Evolutionary conservation across 1,140 invertebrate species (phyloP).

Genomic region (Leptinotarsa lineolata): DNA sequence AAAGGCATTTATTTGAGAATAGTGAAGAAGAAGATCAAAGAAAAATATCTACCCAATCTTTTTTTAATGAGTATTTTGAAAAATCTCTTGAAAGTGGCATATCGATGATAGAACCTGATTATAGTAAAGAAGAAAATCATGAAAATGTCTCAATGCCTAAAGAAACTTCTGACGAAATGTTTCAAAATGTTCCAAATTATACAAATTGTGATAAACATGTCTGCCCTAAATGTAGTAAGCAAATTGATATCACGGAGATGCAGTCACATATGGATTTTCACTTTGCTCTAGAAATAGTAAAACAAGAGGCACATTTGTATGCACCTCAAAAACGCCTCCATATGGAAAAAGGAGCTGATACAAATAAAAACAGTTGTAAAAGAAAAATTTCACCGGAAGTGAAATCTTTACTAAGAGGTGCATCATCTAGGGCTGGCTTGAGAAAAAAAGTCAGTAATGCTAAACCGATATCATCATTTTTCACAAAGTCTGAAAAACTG

Average conservation of each 20-base stretch:
- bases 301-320: conserved; percentile 57
- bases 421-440: neutral
- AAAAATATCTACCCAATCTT: conserved; percentile 45
- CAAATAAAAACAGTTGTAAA: conserved; percentile 37
- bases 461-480: conserved; percentile 43
- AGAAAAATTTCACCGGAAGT: conserved; percentile 27
- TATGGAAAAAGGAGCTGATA: conserved; percentile 33
- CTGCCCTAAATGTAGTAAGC: conserved; percentile 62
- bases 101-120: neutral
- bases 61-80: conserved; percentile 59
- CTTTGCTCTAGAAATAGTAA: conserved; percentile 62
- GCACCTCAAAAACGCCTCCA: conserved; percentile 37
- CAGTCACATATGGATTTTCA: conserved; percentile 66
- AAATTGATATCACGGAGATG: conserved; percentile 55
- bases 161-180: conserved; percentile 7
- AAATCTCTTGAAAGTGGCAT: conserved; percentile 18
- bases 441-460: conserved; percentile 33
- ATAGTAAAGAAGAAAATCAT: neutral
- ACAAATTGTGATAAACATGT: conserved; percentile 23
- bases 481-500: conserved; percentile 35
- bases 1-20: neutral
- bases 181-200: too few relatives aligned
- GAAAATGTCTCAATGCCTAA: neutral
- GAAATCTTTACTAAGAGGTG: conserved; percentile 42
- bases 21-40: neutral